A percentile compares a stretch with the other conserved stretches of the same genome.
Evolutionary conservation across 2,113 vertebrate species (phyloP).

Genomic region (Sciurus niger): DNA sequence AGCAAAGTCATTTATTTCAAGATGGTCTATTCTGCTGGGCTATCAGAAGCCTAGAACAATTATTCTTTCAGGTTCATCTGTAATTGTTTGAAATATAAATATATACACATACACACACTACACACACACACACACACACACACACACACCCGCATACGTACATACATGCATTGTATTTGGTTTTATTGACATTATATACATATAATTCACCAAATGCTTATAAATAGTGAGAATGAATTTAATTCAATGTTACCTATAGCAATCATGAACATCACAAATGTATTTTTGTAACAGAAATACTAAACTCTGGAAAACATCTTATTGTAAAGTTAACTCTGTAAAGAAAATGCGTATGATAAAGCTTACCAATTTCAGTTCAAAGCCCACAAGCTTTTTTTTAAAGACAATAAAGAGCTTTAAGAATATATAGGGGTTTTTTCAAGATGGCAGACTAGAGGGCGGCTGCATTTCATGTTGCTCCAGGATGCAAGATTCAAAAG

Average conservation of each 20-base stretch:
- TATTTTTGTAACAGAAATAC: not conserved
- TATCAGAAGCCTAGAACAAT: not conserved
- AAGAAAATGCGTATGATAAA: not conserved
- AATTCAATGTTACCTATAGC: slow-evolving; percentile 7
- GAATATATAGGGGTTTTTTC: no score
- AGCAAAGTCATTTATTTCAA: not conserved
- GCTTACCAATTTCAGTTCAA: not conserved
- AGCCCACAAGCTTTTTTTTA: not conserved
- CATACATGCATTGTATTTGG: not conserved
- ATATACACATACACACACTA: no score
- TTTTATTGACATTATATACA: not conserved
- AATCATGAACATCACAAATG: not conserved
- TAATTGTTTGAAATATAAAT: not conserved
- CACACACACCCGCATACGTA: no score
- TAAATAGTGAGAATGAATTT: not conserved
- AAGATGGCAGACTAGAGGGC: no score
- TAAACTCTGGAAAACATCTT: slow-evolving; percentile 22
- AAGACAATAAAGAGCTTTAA: slow-evolving; percentile 5
- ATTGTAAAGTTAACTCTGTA: not conserved
- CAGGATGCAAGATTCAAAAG: no score
- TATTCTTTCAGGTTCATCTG: not conserved
- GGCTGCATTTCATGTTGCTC: no score
- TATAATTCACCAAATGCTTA: not conserved
- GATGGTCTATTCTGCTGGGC: not conserved
- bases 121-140: no score